Conservation (phyloP, 1,140 invertebrate genomes). For the Leptinotarsa lineolata region DNA sequence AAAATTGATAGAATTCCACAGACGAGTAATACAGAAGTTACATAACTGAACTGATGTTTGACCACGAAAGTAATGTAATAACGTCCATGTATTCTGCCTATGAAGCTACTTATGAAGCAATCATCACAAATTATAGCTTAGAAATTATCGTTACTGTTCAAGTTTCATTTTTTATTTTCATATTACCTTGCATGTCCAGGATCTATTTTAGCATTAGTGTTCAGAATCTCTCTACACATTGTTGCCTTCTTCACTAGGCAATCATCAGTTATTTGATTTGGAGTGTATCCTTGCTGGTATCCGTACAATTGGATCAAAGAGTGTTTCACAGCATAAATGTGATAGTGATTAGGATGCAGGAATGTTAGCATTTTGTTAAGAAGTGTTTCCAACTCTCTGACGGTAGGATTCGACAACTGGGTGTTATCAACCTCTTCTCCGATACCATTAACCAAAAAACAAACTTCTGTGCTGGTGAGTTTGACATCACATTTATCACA, state of each 20-base stretch:
- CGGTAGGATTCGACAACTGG: constrained; percentile 62
- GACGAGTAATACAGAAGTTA: too few relatives aligned
- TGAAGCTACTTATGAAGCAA: too few relatives aligned
- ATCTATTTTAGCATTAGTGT: constrained; percentile 68
- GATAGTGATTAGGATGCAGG: constrained; percentile 81
- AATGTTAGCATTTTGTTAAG: constrained; percentile 67
- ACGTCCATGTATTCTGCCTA: too few relatives aligned
- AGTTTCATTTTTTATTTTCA: neutral
- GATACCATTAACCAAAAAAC: constrained; percentile 68
- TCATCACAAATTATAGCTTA: too few relatives aligned
- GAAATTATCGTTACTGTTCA: too few relatives aligned
- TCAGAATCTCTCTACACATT: constrained; percentile 70
- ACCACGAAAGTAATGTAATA: too few relatives aligned
- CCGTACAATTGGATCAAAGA: constrained; percentile 77
- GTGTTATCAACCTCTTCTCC: constrained; percentile 75
- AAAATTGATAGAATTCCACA: too few relatives aligned
- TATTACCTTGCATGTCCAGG: constrained; percentile 63
- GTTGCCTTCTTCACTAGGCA: constrained; percentile 67
- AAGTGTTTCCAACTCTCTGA: constrained; percentile 65
- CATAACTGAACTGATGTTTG: too few relatives aligned
- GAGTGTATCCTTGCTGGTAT: constrained; percentile 64
- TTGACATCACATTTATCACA: constrained; percentile 70
- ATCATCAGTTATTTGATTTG: constrained; percentile 61
- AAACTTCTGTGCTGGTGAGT: constrained; percentile 61
- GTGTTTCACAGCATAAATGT: constrained; percentile 77